Evolutionary conservation across 2,113 vertebrate genomes (phyloP), one percentile per base, ranked within the genome.

Genomic region (Oryzias melastigma): DNA sequence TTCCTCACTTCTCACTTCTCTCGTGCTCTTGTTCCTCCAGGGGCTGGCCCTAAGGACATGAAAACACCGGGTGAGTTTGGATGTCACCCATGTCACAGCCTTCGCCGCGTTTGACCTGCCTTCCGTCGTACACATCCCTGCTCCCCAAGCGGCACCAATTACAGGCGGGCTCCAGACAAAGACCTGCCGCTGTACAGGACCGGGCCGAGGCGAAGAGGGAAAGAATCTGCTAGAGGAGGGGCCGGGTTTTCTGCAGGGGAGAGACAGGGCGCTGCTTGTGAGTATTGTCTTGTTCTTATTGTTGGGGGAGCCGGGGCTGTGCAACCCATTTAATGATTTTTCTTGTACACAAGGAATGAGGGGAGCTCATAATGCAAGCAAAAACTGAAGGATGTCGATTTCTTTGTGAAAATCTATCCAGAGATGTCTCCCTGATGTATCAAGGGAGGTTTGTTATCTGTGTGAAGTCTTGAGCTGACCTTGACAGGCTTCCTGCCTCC

Each of bases 21-120:
- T 88, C 75, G 62, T 81, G 68, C 80, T 85, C 77, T 82, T 86
- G 77, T 92, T 78, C 87, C 82, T 71, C 68, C 75, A 91, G 90
- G 76, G 81, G 50, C 78, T 65, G 15, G 76, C 64, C 72, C 78
- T 56, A 67, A 86, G 82, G 74, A 86, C 67, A 71, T 75, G 78
- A 88, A 77, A 67, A 61, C 55, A 48, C 56, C 60, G 77, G 70
- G 70, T 81, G 75, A 84, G 71, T 77, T 71, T 65, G 68, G 76
- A 81, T 76, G 78, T 81, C 75, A 62, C 62, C 52, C 13, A 58
- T 55, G 77, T 73, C 68, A 58, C 65, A 14, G 60, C 60, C 62
- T 62, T 62, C 20, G 7, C 68, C 45, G 50, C 49, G 3, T 58
- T 63, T 63, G 56, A 67, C 75, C 35, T 72, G 50, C 50, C 68